Percentiles rank a stretch among this genome's conserved stretches.
phyloP scores from a whole-genome alignment of 2,113 vertebrate species.

The Microtus oregoni region DNA sequence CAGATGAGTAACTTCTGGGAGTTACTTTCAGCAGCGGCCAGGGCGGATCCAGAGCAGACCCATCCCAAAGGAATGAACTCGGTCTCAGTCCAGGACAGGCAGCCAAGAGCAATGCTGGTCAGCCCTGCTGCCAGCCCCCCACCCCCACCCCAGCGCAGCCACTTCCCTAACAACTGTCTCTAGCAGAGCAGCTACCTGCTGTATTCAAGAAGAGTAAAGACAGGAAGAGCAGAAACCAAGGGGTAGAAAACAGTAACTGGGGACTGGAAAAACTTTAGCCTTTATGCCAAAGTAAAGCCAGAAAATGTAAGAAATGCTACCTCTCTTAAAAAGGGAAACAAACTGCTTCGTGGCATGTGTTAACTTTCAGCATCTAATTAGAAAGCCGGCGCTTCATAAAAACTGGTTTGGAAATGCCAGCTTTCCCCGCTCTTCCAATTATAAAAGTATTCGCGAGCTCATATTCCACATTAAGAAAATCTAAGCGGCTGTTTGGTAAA shows the following conservation, averaged over 20 bases:
- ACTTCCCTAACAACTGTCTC: neutral
- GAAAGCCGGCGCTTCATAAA: neutral
- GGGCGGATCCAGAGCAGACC: neutral
- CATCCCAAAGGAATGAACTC: neutral
- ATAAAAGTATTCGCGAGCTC: conserved; percentile 15
- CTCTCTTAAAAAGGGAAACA: neutral
- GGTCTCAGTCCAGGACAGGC: neutral
- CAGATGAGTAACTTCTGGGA: neutral
- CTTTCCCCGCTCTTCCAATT: neutral
- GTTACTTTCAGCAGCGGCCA: neutral
- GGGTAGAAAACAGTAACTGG: neutral
- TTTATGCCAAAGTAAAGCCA: neutral
- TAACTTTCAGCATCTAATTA: neutral
- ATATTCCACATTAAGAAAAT: neutral
- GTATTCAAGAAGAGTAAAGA: neutral
- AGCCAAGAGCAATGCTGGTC: neutral
- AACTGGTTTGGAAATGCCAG: neutral
- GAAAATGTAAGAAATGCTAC: neutral
- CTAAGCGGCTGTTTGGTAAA: neutral
- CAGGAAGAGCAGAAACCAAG: neutral
- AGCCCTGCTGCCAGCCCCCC: neutral
- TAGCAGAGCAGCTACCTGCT: neutral
- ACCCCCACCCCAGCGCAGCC: neutral
- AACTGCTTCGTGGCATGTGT: neutral
- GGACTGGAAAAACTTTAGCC: neutral